A percentile compares a stretch with the other conserved stretches of the same genome.
Conservation (phyloP, 1,140 invertebrate genomes). For the Philopotamus ludificatus region DNA sequence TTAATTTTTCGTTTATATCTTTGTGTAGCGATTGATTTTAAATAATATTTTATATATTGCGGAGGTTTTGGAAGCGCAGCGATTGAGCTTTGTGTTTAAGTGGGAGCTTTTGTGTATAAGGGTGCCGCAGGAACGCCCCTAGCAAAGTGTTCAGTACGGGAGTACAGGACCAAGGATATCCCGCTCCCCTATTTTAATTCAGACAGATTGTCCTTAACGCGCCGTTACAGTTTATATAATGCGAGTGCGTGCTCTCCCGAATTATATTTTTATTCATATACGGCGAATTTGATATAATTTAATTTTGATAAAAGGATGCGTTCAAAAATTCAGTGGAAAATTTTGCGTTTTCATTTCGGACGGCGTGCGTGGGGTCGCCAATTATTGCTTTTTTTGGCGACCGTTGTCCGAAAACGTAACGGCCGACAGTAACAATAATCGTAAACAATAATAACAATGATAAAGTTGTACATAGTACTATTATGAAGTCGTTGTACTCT, state of each 20-base stretch:
- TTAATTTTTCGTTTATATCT: not conserved
- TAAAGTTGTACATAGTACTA: constrained; percentile 6
- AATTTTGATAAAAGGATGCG: no score
- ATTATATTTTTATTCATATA: no score
- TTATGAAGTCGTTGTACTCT: constrained; percentile 12
- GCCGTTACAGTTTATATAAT: constrained; percentile 27
- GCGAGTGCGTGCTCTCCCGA: constrained; percentile 2
- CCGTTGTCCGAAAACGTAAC: not conserved
- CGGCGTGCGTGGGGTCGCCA: no score
- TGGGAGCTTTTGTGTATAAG: constrained; percentile 28
- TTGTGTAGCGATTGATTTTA: not conserved
- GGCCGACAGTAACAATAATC: not conserved
- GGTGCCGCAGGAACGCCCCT: constrained; percentile 30
- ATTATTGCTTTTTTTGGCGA: not conserved
- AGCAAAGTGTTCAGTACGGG: constrained; percentile 1
- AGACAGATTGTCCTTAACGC: constrained; percentile 40
- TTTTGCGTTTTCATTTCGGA: no score
- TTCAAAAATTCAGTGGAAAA: no score
- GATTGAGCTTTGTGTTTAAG: constrained; percentile 8
- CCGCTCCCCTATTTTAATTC: constrained; percentile 40
- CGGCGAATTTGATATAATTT: no score
- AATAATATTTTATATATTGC: not conserved
- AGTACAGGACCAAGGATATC: constrained; percentile 16
- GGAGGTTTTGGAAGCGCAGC: not conserved
- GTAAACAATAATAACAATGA: constrained; percentile 7